Evolutionary conservation across 2,888 invertebrate genomes (phyloP).

Genomic region (Philonicus albiceps): DNA sequence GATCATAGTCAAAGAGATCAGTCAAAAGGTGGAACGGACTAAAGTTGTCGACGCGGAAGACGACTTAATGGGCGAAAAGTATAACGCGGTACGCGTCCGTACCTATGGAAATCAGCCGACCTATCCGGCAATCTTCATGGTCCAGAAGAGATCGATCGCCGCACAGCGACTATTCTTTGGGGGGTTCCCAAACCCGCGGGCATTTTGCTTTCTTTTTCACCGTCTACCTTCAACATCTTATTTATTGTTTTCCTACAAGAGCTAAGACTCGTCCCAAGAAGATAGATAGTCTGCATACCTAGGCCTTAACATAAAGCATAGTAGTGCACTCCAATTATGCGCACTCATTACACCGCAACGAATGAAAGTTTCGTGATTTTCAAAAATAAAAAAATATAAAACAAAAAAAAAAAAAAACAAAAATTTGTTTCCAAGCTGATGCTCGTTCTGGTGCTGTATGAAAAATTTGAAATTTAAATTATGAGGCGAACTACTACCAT

Average conservation of each 20-base stretch:
- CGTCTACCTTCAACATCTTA: neutral
- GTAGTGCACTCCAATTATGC: conserved; percentile 1
- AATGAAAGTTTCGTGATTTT: conserved; percentile 31
- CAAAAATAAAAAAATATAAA: neutral
- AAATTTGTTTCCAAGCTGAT: neutral
- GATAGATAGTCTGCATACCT: neutral
- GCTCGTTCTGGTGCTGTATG: conserved; percentile 11
- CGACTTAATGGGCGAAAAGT: conserved; percentile 14
- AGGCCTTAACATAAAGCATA: neutral
- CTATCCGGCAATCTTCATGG: conserved; percentile 33
- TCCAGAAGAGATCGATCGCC: conserved; percentile 34
- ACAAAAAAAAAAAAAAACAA: neutral
- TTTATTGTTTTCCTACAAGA: neutral
- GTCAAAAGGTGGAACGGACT: neutral
- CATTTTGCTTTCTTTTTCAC: neutral
- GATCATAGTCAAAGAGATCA: neutral
- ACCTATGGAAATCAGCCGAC: neutral
- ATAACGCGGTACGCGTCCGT: neutral
- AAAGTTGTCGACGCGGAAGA: neutral
- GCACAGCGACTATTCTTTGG: neutral
- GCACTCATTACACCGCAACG: conserved; percentile 30
- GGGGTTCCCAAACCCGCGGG: neutral
- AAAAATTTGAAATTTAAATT: conserved; percentile 26
- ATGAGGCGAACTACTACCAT: neutral
- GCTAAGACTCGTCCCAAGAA: neutral